Evolutionary conservation across 1,140 invertebrate genomes (phyloP).

Genomic region (Goniozus legneri): DNA sequence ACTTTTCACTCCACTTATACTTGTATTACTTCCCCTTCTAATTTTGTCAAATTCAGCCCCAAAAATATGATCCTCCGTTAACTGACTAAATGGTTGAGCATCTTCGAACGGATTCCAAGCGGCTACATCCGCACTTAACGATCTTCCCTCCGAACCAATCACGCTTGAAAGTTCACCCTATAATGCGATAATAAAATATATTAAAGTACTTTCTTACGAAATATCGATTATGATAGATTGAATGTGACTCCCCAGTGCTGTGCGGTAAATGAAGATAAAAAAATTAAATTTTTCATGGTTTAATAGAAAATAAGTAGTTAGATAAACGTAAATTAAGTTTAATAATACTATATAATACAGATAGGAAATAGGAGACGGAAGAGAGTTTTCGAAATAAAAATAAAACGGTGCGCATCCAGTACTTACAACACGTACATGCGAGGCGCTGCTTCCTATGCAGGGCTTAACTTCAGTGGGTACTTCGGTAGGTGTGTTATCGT

Average conservation of each 20-base stretch:
- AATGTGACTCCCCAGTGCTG: slow-evolving; percentile 14
- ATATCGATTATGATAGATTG: no score
- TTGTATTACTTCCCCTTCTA: slow-evolving; percentile 74
- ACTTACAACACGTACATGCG: slow-evolving; percentile 57
- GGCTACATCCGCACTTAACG: slow-evolving; percentile 61
- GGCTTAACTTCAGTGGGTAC: slow-evolving; percentile 43
- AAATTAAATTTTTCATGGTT: slow-evolving; percentile 4
- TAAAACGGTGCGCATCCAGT: slow-evolving; percentile 50
- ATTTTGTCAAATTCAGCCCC: slow-evolving; percentile 86
- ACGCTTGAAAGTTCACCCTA: slow-evolving; percentile 52
- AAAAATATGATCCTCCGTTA: slow-evolving; percentile 82
- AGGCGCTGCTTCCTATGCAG: slow-evolving; percentile 44
- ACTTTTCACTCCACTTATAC: slow-evolving; percentile 76
- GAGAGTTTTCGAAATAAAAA: slow-evolving; percentile 31
- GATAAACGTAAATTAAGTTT: slow-evolving; percentile 13
- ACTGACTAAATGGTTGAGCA: slow-evolving; percentile 66
- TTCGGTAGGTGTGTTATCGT: slow-evolving; percentile 43
- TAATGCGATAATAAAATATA: no score
- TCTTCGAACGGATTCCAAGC: slow-evolving; percentile 85
- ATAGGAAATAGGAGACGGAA: slow-evolving; percentile 12
- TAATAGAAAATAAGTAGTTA: slow-evolving; percentile 11
- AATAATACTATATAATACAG: not conserved
- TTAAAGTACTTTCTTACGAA: no score
- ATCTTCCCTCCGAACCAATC: slow-evolving; percentile 52
- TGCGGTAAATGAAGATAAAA: slow-evolving; percentile 22